Percentiles rank a stretch among this genome's conserved stretches.
Evolutionary conservation across 2,113 vertebrate genomes (phyloP).

Genomic region (Amazona guildingii): DNA sequence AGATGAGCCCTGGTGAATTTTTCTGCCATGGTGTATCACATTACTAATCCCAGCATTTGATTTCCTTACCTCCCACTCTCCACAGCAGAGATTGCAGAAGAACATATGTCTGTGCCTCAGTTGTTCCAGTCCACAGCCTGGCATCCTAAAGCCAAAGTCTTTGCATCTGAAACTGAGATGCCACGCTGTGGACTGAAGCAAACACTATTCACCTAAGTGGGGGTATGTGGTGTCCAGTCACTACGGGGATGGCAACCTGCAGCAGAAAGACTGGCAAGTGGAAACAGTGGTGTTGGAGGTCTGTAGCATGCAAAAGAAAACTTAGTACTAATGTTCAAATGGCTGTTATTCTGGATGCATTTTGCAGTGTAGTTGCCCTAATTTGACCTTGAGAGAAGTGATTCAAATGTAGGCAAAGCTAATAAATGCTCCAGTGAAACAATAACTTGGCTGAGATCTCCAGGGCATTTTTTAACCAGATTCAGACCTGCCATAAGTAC

Average conservation of each 20-base stretch:
- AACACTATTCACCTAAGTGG: not conserved
- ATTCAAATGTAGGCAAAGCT: not conserved
- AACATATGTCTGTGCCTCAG: not conserved
- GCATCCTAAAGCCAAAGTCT: not conserved
- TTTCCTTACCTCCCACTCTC: not conserved
- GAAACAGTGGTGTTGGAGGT: not conserved
- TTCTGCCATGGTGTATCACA: rapidly evolving
- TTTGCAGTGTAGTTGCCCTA: not conserved
- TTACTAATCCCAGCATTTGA: not conserved
- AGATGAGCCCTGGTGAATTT: not conserved
- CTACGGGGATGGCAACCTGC: not conserved
- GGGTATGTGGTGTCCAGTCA: not conserved
- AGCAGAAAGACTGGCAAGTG: not conserved
- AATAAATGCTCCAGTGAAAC: not conserved
- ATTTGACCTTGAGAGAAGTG: not conserved
- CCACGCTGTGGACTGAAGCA: not conserved
- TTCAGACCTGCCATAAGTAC: not conserved
- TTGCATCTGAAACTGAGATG: not conserved
- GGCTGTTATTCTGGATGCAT: not conserved
- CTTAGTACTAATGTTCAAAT: not conserved
- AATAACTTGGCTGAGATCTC: not conserved
- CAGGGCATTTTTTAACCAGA: not conserved
- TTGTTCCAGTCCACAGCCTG: not conserved
- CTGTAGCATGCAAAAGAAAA: not conserved
- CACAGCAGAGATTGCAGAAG: not conserved